A percentile compares a stretch with the other conserved stretches of the same genome.
These are phyloP conservation scores for Leptodactylus fallax DNA, from an alignment of 2,797 vertebrate species.

Conservation along the genomic window DNA sequence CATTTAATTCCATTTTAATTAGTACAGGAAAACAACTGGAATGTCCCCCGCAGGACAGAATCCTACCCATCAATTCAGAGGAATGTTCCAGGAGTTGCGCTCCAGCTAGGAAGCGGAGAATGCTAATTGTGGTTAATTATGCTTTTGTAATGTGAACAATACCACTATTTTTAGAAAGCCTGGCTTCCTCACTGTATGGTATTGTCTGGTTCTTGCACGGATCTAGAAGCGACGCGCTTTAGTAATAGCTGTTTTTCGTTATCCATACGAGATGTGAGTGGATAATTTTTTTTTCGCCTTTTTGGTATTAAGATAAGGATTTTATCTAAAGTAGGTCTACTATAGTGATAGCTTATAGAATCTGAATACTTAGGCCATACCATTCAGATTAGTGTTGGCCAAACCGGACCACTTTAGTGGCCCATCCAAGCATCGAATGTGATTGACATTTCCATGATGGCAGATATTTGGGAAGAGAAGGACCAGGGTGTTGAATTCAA, in stretches of 20 bases:
- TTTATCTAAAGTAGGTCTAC: background rate
- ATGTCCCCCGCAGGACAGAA: slow-evolving; percentile 2
- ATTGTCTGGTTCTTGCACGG: background rate
- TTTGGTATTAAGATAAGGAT: background rate
- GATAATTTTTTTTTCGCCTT: no score
- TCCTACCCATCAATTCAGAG: background rate
- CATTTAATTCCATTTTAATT: slow-evolving; percentile 36
- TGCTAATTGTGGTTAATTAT: slow-evolving; percentile 46
- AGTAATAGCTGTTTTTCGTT: background rate
- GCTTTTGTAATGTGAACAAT: slow-evolving; percentile 42
- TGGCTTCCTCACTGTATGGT: slow-evolving; percentile 1
- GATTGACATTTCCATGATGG: no score
- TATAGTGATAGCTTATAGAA: no score
- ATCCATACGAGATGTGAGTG: background rate
- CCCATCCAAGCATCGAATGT: no score
- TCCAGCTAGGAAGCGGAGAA: background rate
- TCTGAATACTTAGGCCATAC: no score
- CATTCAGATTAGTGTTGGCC: no score
- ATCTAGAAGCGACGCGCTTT: background rate
- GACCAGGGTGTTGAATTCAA: no score
- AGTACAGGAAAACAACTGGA: slow-evolving; percentile 15
- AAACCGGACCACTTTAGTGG: no score
- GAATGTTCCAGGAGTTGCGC: slow-evolving; percentile 7
- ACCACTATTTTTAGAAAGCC: slow-evolving; percentile 37
- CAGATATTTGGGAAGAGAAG: no score